phyloP scores from a whole-genome alignment of 1,140 invertebrate genomes.

The Phocides pigmalion region DNA sequence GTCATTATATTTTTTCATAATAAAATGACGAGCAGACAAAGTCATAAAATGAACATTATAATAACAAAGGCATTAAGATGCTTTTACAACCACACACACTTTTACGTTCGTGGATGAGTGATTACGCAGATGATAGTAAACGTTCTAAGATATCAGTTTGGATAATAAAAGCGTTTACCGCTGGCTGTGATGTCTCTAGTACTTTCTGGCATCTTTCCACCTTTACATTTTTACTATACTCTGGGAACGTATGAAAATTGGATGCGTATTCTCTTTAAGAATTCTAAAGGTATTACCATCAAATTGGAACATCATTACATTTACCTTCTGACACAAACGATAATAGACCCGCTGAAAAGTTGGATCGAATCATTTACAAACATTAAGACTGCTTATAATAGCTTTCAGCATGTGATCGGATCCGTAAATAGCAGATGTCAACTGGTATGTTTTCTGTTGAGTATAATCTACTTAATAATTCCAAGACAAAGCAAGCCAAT shows the following conservation, averaged over 20 bases:
- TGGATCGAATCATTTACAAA: background rate
- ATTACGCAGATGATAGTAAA: constrained; percentile 28
- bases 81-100: constrained; percentile 37
- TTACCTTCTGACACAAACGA: background rate
- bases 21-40: background rate
- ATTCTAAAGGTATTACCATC: background rate
- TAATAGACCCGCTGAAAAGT: background rate
- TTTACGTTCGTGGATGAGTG: constrained; percentile 22
- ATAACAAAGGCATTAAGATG: constrained; percentile 37
- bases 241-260: background rate
- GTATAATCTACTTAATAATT: constrained; percentile 5
- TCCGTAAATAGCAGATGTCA: constrained; percentile 4
- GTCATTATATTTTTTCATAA: no score
- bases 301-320: background rate
- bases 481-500: background rate
- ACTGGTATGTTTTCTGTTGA: constrained; percentile 5
- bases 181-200: constrained; percentile 13
- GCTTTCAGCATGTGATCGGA: constrained; percentile 7
- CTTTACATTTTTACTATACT: constrained; percentile 4
- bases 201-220: constrained; percentile 15
- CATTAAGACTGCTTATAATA: background rate
- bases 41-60: constrained; percentile 36
- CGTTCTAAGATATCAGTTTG: constrained; percentile 14
- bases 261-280: background rate
- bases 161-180: constrained; percentile 14